Evolutionary conservation across 2,113 vertebrate genomes (phyloP).

Genomic region (Conger conger): DNA sequence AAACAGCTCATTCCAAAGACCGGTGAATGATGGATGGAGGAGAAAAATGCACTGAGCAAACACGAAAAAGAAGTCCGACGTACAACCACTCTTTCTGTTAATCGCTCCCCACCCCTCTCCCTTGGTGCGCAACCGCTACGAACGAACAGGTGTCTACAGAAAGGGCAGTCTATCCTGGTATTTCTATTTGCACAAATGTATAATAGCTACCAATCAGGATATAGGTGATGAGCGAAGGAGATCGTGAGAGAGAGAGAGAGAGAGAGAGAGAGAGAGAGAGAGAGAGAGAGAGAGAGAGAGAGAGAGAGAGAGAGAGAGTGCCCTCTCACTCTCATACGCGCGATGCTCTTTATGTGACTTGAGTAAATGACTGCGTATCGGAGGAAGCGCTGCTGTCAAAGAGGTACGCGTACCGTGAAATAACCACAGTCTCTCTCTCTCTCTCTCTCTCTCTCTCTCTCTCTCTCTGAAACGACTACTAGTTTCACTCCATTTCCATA

Average conservation of each 20-base stretch:
- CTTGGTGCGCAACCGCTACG: neutral
- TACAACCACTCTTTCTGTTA: neutral
- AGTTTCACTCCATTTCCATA: constrained; percentile 14
- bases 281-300: neutral
- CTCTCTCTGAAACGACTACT: neutral
- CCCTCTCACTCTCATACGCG: neutral
- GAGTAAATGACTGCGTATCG: neutral
- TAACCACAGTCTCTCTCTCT: neutral
- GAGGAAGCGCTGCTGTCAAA: constrained; percentile 12
- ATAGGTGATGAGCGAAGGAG: neutral
- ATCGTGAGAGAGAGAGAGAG: neutral
- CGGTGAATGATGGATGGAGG: neutral
- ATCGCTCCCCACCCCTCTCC: neutral
- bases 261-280: neutral
- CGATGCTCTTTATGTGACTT: neutral
- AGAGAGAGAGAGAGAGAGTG: neutral
- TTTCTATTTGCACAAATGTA: neutral
- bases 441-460: constrained; percentile 26
- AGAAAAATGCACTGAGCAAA: constrained; percentile 8
- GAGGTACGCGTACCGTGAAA: constrained; percentile 5
- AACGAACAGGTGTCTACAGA: constrained; percentile 19
- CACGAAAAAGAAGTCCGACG: neutral
- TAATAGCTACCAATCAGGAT: neutral
- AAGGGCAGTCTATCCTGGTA: neutral
- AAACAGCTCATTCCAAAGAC: constrained; percentile 61